Conservation (phyloP, 2,888 invertebrate genomes). For the Prionchulus punctatus region DNA sequence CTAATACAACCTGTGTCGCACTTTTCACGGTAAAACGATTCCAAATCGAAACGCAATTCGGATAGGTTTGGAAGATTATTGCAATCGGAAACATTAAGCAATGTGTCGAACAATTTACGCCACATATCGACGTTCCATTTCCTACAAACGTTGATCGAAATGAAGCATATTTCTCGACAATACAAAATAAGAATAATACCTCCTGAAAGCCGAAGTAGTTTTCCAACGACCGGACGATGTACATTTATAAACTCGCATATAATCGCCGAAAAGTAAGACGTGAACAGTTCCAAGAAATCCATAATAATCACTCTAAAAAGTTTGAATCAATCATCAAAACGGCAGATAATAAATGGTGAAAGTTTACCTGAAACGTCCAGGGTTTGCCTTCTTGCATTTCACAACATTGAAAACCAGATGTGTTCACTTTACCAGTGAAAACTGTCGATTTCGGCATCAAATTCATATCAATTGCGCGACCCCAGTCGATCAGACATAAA, state of each 20-base stretch:
- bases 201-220: conserved; percentile 20
- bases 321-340: too few relatives aligned
- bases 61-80: too few relatives aligned
- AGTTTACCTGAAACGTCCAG: conserved; percentile 61
- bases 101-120: too few relatives aligned
- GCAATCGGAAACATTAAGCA: too few relatives aligned
- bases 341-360: too few relatives aligned
- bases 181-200: conserved; percentile 23
- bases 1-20: too few relatives aligned
- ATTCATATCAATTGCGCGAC: conserved; percentile 79
- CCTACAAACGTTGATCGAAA: too few relatives aligned
- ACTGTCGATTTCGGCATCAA: conserved; percentile 60
- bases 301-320: conserved; percentile 60
- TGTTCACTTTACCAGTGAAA: conserved; percentile 45
- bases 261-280: conserved; percentile 67
- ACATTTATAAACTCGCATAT: conserved; percentile 52
- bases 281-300: conserved; percentile 74
- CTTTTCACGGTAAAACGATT: too few relatives aligned
- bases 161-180: too few relatives aligned
- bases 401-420: conserved; percentile 40
- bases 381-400: conserved; percentile 78
- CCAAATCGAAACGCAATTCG: too few relatives aligned
- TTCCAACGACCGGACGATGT: conserved; percentile 21
- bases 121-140: too few relatives aligned
- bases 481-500: conserved; percentile 77